These are phyloP conservation scores for Altica lythri DNA, from an alignment of 2,888 invertebrate genomes.

Conservation along the genomic window DNA sequence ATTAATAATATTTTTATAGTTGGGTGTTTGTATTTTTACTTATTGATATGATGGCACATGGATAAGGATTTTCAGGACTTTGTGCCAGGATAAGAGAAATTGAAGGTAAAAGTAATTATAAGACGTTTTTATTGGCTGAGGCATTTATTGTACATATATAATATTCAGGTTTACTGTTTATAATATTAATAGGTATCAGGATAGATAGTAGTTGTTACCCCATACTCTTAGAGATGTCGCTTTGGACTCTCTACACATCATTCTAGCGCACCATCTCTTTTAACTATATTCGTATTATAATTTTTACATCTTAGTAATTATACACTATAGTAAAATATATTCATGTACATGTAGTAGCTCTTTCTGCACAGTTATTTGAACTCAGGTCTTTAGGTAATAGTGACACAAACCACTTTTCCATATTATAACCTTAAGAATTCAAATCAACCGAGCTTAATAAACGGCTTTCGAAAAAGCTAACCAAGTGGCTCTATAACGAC, in stretches of 20 bases:
- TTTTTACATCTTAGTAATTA: slow-evolving; percentile 48
- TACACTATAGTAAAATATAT: slow-evolving; percentile 55
- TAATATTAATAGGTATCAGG: slow-evolving; percentile 56
- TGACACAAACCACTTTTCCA: neutral
- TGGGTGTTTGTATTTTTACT: too few relatives aligned
- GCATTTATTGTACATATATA: slow-evolving; percentile 60
- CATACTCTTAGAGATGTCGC: slow-evolving; percentile 53
- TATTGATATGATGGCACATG: too few relatives aligned
- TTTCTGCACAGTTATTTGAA: slow-evolving; percentile 28
- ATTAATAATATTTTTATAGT: too few relatives aligned
- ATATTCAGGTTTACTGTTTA: slow-evolving; percentile 56
- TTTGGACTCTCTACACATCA: slow-evolving; percentile 27
- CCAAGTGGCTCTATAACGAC: slow-evolving; percentile 36
- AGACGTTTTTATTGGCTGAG: slow-evolving; percentile 59
- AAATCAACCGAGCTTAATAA: slow-evolving; percentile 29
- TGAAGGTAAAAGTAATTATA: slow-evolving; percentile 44
- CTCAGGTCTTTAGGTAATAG: neutral
- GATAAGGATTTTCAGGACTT: too few relatives aligned
- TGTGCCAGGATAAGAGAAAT: neutral
- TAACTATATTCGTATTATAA: slow-evolving; percentile 42
- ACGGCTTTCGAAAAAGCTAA: slow-evolving; percentile 24
- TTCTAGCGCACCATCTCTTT: slow-evolving; percentile 40
- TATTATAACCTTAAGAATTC: slow-evolving; percentile 9
- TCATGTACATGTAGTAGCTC: slow-evolving; percentile 51
- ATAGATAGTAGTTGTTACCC: slow-evolving; percentile 54